phyloP scores from a whole-genome alignment of 2,888 invertebrate species.

The Selenia dentaria region DNA sequence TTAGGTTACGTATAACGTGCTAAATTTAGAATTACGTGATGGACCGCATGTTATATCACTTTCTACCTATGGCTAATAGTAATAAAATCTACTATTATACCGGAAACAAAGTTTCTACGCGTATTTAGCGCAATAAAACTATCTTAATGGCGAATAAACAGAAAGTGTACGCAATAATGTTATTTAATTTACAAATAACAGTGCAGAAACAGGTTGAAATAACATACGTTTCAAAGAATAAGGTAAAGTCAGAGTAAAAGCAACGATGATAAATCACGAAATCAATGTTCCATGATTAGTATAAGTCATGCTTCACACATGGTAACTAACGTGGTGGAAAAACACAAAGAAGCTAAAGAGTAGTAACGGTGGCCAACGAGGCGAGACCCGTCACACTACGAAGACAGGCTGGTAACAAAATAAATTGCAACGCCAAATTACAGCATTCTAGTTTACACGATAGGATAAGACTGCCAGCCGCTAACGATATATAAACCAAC shows the following conservation, averaged over 20 bases:
- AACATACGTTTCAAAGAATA: slow-evolving; percentile 6
- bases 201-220: slow-evolving; percentile 3
- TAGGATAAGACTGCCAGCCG: slow-evolving; percentile 59
- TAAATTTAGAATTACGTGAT: slow-evolving; percentile 18
- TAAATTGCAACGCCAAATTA: slow-evolving; percentile 69
- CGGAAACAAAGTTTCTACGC: slow-evolving; percentile 41
- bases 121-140: slow-evolving; percentile 42
- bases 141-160: slow-evolving; percentile 37
- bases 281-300: slow-evolving; percentile 27
- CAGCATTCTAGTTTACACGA: slow-evolving; percentile 69
- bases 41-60: slow-evolving; percentile 40
- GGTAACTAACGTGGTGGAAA: slow-evolving; percentile 34
- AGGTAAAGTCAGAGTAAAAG: slow-evolving; percentile 4
- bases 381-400: slow-evolving; percentile 51
- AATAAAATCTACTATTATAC: slow-evolving; percentile 36
- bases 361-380: slow-evolving; percentile 52
- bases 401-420: slow-evolving; percentile 66
- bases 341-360: slow-evolving; percentile 47
- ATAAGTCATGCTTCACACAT: slow-evolving; percentile 24
- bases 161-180: slow-evolving; percentile 6
- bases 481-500: slow-evolving; percentile 59
- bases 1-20: slow-evolving; percentile 14
- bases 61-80: slow-evolving; percentile 40
- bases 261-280: slow-evolving; percentile 26
- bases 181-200: slow-evolving; percentile 4